phyloP scores from a whole-genome alignment of 2,888 invertebrate genomes.

The Eucera pruinosa region DNA sequence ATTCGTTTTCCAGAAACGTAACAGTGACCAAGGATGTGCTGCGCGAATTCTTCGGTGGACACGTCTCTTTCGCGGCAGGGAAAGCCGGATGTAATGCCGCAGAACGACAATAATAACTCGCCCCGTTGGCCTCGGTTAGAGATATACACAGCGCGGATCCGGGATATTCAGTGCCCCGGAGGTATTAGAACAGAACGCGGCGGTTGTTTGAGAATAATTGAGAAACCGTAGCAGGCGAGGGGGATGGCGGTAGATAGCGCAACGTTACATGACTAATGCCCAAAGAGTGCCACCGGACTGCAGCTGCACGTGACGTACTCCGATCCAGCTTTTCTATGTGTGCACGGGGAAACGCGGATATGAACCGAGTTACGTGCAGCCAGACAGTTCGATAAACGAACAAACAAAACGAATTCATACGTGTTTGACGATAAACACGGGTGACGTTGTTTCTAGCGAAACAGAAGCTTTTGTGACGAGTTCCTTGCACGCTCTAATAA shows the following conservation, averaged over 20 bases:
- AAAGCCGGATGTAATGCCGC: conserved; percentile 59
- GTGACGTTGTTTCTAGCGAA: background rate
- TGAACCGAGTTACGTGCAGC: conserved; percentile 10
- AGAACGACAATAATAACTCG: conserved; percentile 68
- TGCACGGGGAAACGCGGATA: background rate
- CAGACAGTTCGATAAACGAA: conserved; percentile 37
- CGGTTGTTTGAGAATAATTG: conserved; percentile 79
- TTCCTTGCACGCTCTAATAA: background rate
- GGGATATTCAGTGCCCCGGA: conserved; percentile 59
- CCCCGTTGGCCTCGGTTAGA: conserved; percentile 54
- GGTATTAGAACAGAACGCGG: conserved; percentile 74
- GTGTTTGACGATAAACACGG: conserved; percentile 32
- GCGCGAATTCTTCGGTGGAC: conserved; percentile 14
- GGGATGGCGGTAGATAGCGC: conserved; percentile 48
- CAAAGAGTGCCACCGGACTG: conserved; percentile 48
- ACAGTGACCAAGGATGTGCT: background rate
- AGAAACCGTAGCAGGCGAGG: conserved; percentile 64
- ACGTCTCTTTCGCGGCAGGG: conserved; percentile 29
- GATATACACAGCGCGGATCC: conserved; percentile 19
- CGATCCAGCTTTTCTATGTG: background rate
- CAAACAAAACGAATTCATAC: conserved; percentile 30
- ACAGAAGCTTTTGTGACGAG: background rate
- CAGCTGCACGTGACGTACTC: background rate
- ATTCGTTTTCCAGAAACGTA: background rate
- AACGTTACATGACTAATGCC: conserved; percentile 63